These are phyloP conservation scores for Gephyroberyx darwinii DNA, from an alignment of 2,797 vertebrate species.

Conservation along the genomic window DNA sequence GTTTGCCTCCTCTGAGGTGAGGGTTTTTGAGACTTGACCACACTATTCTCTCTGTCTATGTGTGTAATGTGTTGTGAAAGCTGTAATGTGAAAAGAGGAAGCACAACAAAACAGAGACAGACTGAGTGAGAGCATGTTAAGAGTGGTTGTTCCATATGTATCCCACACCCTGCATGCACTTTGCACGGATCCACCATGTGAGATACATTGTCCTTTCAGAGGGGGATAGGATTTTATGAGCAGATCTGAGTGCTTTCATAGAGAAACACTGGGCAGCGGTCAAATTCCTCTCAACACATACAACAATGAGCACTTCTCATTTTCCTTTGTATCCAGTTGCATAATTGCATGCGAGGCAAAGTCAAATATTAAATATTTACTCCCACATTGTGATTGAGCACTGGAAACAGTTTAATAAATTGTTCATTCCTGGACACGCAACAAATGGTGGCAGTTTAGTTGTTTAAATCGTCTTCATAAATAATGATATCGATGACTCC, in stretches of 20 bases:
- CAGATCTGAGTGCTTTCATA: conserved; percentile 35
- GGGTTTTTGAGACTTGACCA: not conserved
- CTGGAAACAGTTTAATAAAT: conserved; percentile 30
- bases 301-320: conserved; percentile 34
- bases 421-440: conserved; percentile 36
- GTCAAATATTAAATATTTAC: conserved; percentile 56
- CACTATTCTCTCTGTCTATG: no score
- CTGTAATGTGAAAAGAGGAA: not conserved
- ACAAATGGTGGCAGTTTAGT: conserved; percentile 19
- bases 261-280: conserved; percentile 47
- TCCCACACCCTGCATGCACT: not conserved
- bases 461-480: conserved; percentile 41
- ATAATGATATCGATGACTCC: conserved; percentile 41
- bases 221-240: conserved; percentile 33
- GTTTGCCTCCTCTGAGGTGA: not conserved
- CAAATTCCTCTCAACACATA: conserved; percentile 52
- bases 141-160: not conserved
- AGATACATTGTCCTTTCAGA: not conserved
- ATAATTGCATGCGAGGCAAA: conserved; percentile 43
- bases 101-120: not conserved
- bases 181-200: not conserved
- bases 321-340: conserved; percentile 33
- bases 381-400: conserved; percentile 27
- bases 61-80: no score
- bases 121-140: not conserved